Base-by-base conservation (phyloP, 2,888 invertebrate species). In the Mechanitis mazaeus region DNA sequence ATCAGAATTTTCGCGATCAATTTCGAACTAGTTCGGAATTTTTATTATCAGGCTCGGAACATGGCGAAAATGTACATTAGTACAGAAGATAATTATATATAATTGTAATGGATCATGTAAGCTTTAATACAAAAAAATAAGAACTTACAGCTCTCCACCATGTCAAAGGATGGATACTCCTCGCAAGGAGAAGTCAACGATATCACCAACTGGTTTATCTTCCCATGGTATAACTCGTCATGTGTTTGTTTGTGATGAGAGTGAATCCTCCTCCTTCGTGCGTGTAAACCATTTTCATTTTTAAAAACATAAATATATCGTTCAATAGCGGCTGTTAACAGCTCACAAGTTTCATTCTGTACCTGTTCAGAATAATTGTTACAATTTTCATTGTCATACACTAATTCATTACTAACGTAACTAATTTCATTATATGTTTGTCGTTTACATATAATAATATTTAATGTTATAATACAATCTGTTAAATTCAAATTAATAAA, bases 71-170 rank as follows among this genome's bases (percentile, higher is more conserved):
- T 20, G n/a, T 55, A 20, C 1, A 20, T 20, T 20, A 20, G 20
- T 20, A 20, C 20, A 20, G 20, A 20, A 20, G 20, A 20, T 20
- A 20, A 20, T 20, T 20, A 20, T 20, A 20, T 20, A 20, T 20
- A 20, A 20, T 20, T 20, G 20, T 20, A 20, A 20, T 20, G 20
- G 20, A 20, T 20, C 20, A 20, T 20, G 20, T 20, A 20, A 20
- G 20, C 20, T 20, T 20, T 20, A 0, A 20, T 20, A 20, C 20
- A 20, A 20, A 20, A 20, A 12, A 4, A 31, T 9, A 38, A 3
- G 5, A 60, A 80, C 93, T 91, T 90, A 95, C 95, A 96, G 70
- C 92, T 91, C 84, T 97, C 97, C 76, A 94, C 92, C 93, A 95
- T 95, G 56, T 91, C 80, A 45, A 93, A 83, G 65, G 92, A 82